phyloP scores from a whole-genome alignment of 2,113 vertebrate species.

The Heterochromis multidens region DNA sequence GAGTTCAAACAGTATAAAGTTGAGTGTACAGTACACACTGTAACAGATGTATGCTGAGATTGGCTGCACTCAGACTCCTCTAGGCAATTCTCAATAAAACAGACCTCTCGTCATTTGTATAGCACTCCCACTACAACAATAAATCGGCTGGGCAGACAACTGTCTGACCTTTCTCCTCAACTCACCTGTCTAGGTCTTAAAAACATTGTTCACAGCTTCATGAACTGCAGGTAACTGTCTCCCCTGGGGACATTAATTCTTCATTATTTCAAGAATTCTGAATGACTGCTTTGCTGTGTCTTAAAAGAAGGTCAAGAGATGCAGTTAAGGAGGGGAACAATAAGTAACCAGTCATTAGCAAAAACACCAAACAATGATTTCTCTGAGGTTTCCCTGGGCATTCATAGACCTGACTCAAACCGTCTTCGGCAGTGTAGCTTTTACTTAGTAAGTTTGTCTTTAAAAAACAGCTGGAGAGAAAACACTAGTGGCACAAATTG shows the following conservation, averaged over 20 bases:
- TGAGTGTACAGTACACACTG: neutral
- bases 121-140: conserved; percentile 13
- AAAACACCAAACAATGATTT: conserved; percentile 17
- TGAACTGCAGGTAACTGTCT: conserved; percentile 51
- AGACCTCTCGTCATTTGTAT: neutral
- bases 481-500: neutral
- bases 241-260: conserved; percentile 4
- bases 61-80: neutral
- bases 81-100: conserved; percentile 21
- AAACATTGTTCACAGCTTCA: conserved; percentile 40
- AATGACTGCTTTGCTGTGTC: conserved; percentile 16
- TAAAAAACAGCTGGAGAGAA: neutral
- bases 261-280: conserved; percentile 53
- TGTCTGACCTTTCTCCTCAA: conserved; percentile 27
- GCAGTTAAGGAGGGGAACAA: conserved; percentile 43
- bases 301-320: conserved; percentile 45
- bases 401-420: neutral
- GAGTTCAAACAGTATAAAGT: neutral
- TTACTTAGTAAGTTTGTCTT: neutral
- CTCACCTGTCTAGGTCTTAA: conserved; percentile 12
- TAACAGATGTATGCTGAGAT: neutral
- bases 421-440: neutral
- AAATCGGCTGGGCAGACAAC: conserved; percentile 28
- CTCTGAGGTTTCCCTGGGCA: conserved; percentile 1
- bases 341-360: conserved; percentile 44